Conservation (phyloP, 2,113 vertebrate genomes). For the Phylloscopus whistleri region DNA sequence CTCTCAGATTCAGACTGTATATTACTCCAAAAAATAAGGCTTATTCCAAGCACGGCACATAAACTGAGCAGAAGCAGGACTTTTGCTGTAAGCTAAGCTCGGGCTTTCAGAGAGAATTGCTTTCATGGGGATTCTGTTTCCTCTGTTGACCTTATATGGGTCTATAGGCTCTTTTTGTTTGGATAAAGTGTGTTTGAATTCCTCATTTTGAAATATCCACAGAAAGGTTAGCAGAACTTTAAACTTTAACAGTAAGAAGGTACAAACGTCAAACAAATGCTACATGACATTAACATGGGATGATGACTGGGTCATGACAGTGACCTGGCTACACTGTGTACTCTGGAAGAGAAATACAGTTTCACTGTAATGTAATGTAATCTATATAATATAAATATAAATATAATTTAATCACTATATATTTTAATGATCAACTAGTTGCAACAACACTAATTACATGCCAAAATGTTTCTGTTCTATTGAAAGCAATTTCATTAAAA, state of each 20-base stretch:
- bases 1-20: background rate
- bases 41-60: background rate
- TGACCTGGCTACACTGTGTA: background rate
- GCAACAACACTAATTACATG: background rate
- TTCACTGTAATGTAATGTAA: background rate
- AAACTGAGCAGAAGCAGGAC: background rate
- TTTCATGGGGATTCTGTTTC: background rate
- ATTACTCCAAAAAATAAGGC: background rate
- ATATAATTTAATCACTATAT: background rate
- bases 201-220: background rate
- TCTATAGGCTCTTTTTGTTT: background rate
- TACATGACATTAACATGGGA: background rate
- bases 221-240: background rate
- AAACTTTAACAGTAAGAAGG: background rate
- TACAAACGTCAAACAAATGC: background rate
- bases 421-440: background rate
- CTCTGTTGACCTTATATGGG: background rate
- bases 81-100: background rate
- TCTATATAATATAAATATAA: background rate
- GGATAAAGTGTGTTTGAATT: background rate
- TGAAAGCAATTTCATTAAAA: conserved; percentile 16
- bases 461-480: background rate
- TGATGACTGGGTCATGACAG: background rate
- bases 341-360: background rate
- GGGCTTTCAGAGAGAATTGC: background rate